Evolutionary conservation across 2,797 vertebrate genomes (phyloP).

Genomic region (Champsocephalus gunnari): DNA sequence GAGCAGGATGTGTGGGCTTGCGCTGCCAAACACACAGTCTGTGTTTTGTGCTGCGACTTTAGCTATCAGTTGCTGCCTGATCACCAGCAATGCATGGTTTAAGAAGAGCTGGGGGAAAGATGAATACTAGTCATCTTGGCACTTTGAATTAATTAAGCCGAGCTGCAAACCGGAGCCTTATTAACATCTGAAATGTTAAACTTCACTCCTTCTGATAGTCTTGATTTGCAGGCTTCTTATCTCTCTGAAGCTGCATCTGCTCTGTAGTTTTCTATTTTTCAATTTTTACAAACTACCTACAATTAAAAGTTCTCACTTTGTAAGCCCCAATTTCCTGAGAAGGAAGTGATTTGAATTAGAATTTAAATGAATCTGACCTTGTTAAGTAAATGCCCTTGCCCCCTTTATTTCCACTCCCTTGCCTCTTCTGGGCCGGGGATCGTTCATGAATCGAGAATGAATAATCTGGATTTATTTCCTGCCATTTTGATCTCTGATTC

Average conservation of each 20-base stretch:
- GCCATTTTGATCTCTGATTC: slow-evolving; percentile 59
- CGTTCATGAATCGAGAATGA: slow-evolving; percentile 68
- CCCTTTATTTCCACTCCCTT: slow-evolving; percentile 27
- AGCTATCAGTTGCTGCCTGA: slow-evolving; percentile 40
- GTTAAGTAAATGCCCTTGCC: slow-evolving; percentile 49
- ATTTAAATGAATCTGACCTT: slow-evolving; percentile 74
- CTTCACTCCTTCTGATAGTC: slow-evolving; percentile 46
- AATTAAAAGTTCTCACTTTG: slow-evolving; percentile 70
- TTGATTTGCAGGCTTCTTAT: slow-evolving; percentile 43
- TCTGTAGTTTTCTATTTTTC: slow-evolving; percentile 47
- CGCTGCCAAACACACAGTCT: slow-evolving; percentile 56
- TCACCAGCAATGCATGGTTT: slow-evolving; percentile 43
- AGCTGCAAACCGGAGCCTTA: slow-evolving; percentile 62
- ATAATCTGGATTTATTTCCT: slow-evolving; percentile 67
- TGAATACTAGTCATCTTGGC: slow-evolving; percentile 56
- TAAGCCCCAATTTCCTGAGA: slow-evolving; percentile 68
- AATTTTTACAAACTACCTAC: slow-evolving; percentile 59
- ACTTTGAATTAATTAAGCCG: slow-evolving; percentile 65
- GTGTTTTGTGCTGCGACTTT: slow-evolving; percentile 46
- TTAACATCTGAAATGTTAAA: slow-evolving; percentile 75
- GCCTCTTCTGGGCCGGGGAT: slow-evolving; percentile 45
- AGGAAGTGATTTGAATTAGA: slow-evolving; percentile 70
- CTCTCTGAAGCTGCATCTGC: slow-evolving; percentile 58
- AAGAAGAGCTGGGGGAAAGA: slow-evolving; percentile 39
- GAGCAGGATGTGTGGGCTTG: slow-evolving; percentile 65